phyloP scores from a whole-genome alignment of 2,113 vertebrate species.

The Cebus imitator region DNA sequence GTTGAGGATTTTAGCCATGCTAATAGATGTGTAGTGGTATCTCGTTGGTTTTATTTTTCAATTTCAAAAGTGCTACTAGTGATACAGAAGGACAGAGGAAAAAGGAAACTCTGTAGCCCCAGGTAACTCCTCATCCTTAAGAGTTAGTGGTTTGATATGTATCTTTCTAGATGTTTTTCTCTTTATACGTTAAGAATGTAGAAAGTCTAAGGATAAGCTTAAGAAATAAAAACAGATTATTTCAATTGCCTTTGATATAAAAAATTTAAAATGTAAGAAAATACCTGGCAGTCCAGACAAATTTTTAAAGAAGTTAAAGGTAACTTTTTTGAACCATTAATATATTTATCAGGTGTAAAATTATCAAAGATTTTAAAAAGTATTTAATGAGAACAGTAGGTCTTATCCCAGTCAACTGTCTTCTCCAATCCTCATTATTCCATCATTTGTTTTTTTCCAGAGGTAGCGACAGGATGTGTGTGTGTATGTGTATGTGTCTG shows the following conservation, averaged over 20 bases:
- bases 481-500: neutral
- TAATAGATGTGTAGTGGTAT: neutral
- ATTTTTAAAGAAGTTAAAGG: neutral
- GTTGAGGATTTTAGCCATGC: neutral
- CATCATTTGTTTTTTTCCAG: neutral
- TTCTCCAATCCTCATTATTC: neutral
- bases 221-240: slow-evolving; percentile 8
- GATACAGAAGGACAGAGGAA: neutral
- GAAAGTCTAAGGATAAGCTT: neutral
- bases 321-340: neutral
- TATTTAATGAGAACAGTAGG: neutral
- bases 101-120: neutral
- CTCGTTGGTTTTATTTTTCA: neutral
- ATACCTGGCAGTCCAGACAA: neutral
- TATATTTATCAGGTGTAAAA: neutral
- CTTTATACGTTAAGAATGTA: neutral
- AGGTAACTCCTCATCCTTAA: neutral
- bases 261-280: neutral
- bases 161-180: neutral
- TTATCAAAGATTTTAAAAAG: neutral
- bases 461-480: neutral
- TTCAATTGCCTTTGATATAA: neutral
- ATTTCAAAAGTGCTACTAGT: neutral
- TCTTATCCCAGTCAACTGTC: neutral
- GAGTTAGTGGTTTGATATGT: neutral